Evolutionary conservation across 1,140 invertebrate genomes (phyloP).

Genomic region (Parapsyche elsis): DNA sequence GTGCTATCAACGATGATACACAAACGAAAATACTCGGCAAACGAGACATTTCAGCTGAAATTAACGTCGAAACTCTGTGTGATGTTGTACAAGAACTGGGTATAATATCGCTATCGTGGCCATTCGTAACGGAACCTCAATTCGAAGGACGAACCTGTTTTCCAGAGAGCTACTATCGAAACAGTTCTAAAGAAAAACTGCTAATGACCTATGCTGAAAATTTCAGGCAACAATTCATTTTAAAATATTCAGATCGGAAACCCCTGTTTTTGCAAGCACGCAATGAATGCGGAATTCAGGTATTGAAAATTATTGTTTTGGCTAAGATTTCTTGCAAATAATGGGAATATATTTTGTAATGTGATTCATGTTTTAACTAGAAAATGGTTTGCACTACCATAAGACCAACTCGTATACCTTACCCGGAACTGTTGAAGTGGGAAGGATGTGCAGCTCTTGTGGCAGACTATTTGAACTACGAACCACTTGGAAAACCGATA

Average conservation of each 20-base stretch:
- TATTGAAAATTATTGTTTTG: slow-evolving; percentile 56
- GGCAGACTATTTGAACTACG: slow-evolving; percentile 72
- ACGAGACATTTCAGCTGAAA: slow-evolving; percentile 34
- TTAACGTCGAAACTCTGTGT: slow-evolving; percentile 58
- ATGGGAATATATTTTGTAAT: slow-evolving; percentile 15
- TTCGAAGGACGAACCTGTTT: slow-evolving; percentile 70
- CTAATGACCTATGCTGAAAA: slow-evolving; percentile 83
- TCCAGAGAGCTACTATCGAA: slow-evolving; percentile 77
- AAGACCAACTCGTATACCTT: slow-evolving; percentile 72
- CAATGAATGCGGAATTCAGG: slow-evolving; percentile 85
- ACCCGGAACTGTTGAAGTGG: slow-evolving; percentile 71
- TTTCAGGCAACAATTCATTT: slow-evolving; percentile 82
- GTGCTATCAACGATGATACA: slow-evolving; percentile 4
- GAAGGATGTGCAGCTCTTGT: slow-evolving; percentile 71
- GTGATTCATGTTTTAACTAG: slow-evolving; percentile 64
- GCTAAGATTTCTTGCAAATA: not conserved
- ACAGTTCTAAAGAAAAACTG: slow-evolving; percentile 81
- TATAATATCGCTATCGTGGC: slow-evolving; percentile 67
- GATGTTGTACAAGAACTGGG: slow-evolving; percentile 65
- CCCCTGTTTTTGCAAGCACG: slow-evolving; percentile 79
- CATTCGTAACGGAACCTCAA: slow-evolving; percentile 62
- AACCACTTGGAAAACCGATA: slow-evolving; percentile 68
- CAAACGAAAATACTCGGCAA: slow-evolving; percentile 44
- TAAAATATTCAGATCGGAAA: slow-evolving; percentile 74
- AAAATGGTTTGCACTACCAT: slow-evolving; percentile 80